Percentiles rank a stretch among this genome's conserved stretches.
phyloP scores from a whole-genome alignment of 2,113 vertebrate genomes.

The Megaceryle torquata region DNA sequence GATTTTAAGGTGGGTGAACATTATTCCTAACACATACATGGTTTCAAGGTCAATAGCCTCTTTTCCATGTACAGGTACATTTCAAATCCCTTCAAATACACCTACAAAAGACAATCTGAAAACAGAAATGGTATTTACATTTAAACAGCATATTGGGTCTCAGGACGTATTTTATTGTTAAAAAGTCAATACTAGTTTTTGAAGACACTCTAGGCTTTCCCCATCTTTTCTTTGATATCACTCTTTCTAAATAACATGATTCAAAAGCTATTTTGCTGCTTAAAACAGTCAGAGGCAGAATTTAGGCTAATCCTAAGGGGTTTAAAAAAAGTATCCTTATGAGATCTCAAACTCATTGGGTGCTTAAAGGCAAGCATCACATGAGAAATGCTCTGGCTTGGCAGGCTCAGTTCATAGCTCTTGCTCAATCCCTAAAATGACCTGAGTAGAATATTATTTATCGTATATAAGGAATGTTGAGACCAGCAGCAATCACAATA shows the following conservation, averaged over 20 bases:
- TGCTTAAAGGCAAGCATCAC: slow-evolving; percentile 2
- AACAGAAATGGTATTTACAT: slow-evolving; percentile 56
- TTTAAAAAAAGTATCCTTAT: neutral
- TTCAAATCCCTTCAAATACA: slow-evolving; percentile 46
- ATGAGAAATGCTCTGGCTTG: neutral
- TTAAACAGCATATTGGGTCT: slow-evolving; percentile 53
- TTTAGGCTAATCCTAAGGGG: slow-evolving; percentile 31
- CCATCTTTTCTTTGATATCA: neutral
- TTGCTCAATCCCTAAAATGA: neutral
- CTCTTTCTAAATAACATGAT: slow-evolving; percentile 15
- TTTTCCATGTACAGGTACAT: slow-evolving; percentile 41
- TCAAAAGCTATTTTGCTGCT: slow-evolving; percentile 19
- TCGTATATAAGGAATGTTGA: neutral
- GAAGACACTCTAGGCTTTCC: slow-evolving; percentile 5
- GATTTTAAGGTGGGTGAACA: slow-evolving; percentile 10
- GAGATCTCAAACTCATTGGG: neutral
- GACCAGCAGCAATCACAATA: neutral
- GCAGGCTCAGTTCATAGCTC: neutral
- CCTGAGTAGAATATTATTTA: neutral
- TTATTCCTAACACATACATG: slow-evolving; percentile 44
- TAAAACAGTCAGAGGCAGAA: slow-evolving; percentile 30
- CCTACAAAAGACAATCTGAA: slow-evolving; percentile 43
- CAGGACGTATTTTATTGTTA: slow-evolving; percentile 10
- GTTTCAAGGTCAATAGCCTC: slow-evolving; percentile 54
- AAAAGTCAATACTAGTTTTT: slow-evolving; percentile 47